Conservation (phyloP, 2,888 invertebrate genomes). For the Chrysodeixis includens region DNA sequence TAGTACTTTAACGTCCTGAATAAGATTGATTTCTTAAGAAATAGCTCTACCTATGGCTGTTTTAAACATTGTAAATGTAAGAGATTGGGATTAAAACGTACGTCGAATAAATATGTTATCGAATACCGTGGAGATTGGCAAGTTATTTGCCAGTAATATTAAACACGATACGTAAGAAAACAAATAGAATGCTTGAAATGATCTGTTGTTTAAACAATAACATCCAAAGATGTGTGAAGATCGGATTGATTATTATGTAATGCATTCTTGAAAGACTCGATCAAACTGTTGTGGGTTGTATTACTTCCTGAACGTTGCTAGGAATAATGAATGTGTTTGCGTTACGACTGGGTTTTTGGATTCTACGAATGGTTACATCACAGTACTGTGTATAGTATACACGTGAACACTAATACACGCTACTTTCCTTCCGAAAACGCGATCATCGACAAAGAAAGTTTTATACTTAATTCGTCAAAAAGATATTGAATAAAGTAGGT, state of each 20-base stretch:
- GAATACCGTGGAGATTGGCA: neutral
- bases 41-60: neutral
- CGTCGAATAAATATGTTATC: neutral
- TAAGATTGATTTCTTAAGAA: neutral
- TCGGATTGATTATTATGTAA: neutral
- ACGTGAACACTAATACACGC: neutral
- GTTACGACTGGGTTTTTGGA: constrained; percentile 9
- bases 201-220: constrained; percentile 1
- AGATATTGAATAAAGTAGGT: too few relatives aligned
- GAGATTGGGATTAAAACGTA: neutral
- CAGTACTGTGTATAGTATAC: constrained; percentile 2
- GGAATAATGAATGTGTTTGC: constrained; percentile 22
- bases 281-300: constrained; percentile 12
- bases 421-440: constrained; percentile 22
- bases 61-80: neutral
- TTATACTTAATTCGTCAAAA: too few relatives aligned
- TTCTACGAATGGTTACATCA: constrained; percentile 6
- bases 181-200: neutral
- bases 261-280: constrained; percentile 10
- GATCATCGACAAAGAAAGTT: constrained; percentile 8
- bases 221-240: neutral
- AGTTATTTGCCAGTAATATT: neutral
- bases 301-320: constrained; percentile 15
- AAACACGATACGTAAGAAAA: neutral
- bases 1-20: neutral